Percentiles rank a stretch among this genome's conserved stretches.
These are phyloP conservation scores for Volucella inflata DNA, from an alignment of 2,888 invertebrate species.

Conservation along the genomic window DNA sequence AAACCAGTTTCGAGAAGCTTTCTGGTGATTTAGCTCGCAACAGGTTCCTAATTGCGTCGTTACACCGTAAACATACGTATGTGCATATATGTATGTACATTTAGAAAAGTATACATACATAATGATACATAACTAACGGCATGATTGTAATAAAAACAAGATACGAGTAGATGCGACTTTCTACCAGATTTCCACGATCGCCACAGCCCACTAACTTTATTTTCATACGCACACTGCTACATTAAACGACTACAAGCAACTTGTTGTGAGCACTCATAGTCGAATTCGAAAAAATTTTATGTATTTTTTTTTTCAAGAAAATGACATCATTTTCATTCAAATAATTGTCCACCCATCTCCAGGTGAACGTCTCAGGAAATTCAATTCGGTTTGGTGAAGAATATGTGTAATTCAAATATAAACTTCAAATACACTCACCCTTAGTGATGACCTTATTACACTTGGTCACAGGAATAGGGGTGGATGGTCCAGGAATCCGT, in stretches of 20 bases:
- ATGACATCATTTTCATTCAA: conserved; percentile 50
- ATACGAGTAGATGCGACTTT: background rate
- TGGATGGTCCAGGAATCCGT: conserved; percentile 78
- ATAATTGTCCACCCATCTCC: background rate
- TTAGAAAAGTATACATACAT: too few species aligned
- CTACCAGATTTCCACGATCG: conserved; percentile 1
- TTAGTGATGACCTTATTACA: conserved; percentile 82
- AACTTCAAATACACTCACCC: conserved; percentile 39
- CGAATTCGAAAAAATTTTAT: background rate
- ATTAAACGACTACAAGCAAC: background rate
- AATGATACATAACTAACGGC: background rate
- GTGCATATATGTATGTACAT: background rate
- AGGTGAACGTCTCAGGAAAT: background rate
- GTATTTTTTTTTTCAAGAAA: conserved; percentile 12
- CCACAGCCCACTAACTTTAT: conserved; percentile 30
- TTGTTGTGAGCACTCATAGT: background rate
- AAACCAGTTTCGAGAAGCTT: conserved; percentile 26
- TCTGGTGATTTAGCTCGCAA: conserved; percentile 15
- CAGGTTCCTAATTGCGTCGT: conserved; percentile 48
- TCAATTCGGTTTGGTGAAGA: background rate
- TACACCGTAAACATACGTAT: background rate
- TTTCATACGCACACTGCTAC: conserved; percentile 8
- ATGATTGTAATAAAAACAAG: conserved; percentile 4
- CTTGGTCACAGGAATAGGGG: conserved; percentile 80
- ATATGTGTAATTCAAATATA: background rate